Base-by-base conservation (phyloP, 2,113 vertebrate species). In the Paraplagusia blochii region DNA sequence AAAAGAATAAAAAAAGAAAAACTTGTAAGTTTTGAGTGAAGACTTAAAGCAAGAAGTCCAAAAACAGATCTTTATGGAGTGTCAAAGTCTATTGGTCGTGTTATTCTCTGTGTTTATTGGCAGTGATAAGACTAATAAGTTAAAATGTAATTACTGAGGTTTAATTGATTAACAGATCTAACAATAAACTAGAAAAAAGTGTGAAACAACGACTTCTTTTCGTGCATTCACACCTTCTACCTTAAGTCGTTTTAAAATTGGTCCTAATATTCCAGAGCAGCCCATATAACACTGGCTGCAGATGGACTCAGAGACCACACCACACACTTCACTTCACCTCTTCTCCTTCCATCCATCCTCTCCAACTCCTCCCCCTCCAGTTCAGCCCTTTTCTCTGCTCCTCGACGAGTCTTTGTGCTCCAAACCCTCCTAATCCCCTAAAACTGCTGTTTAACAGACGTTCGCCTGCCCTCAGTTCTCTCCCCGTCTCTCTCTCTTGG, bases 401-500 rank as follows among this genome's bases (percentile, higher is more conserved):
- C 73, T 82, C 15, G 68, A 77, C 53, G 79, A 76, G 72, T 76
- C 87, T 88, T 90, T 90, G 87, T 90, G 76, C 60, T 85, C 39
- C 75, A 74, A 74, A 72, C 76, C 55, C 59, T 69, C 77, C 85
- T 90, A 91, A 91, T 90, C 90, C 84, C 70, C 79, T 86, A 89
- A 90, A 90, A 88, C 83, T 82, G 79, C 80, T 87, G 86, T 89
- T 90, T 86, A 90, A 87, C 86, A 84, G 85, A 84, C 80, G 79
- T 66, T 81, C 69, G 79, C 81, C 77, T 77, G 74, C 80, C 78
- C 79, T 80, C 63, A 29, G 6, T 29, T 29, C 22, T 29, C 22
- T 29, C 22, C 22, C 68, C 44, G 63, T 40, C 40, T 12, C 58
- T 11, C 13, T 33, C 45, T 8, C 57, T 1, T 16, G 45, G 53